phyloP scores from a whole-genome alignment of 2,888 invertebrate species.

The Coleophora deauratella region DNA sequence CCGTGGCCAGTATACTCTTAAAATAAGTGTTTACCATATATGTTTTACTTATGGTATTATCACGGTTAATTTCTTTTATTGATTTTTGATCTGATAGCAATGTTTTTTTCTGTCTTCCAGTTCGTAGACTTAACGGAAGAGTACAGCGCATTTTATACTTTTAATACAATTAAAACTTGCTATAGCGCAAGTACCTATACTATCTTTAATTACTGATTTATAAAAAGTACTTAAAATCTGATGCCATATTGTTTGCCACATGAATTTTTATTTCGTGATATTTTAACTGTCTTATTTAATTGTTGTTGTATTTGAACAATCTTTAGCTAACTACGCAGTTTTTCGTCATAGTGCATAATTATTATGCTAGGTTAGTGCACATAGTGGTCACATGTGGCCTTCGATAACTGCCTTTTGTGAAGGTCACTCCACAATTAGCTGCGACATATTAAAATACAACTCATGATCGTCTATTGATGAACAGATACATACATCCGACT shows the following conservation, averaged over 20 bases:
- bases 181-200: constrained; percentile 29
- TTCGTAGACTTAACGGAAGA: constrained; percentile 36
- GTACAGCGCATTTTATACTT: constrained; percentile 23
- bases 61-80: constrained; percentile 18
- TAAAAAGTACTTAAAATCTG: constrained; percentile 70
- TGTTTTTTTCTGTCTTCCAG: constrained; percentile 67
- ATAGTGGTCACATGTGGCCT: constrained; percentile 64
- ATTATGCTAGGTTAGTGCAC: constrained; percentile 59
- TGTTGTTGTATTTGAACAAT: constrained; percentile 49
- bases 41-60: constrained; percentile 13
- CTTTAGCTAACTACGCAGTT: constrained; percentile 38
- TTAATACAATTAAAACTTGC: constrained; percentile 15
- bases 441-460: no score
- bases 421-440: no score
- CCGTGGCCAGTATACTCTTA: constrained; percentile 53
- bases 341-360: constrained; percentile 40
- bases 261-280: constrained; percentile 68
- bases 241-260: constrained; percentile 73
- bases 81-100: constrained; percentile 61
- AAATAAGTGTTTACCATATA: constrained; percentile 35
- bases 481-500: no score
- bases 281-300: constrained; percentile 58
- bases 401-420: constrained; percentile 44
- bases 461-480: no score
- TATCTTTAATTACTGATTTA: constrained; percentile 42